phyloP scores from a whole-genome alignment of 2,888 invertebrate genomes.

The Eucera pruinosa region DNA sequence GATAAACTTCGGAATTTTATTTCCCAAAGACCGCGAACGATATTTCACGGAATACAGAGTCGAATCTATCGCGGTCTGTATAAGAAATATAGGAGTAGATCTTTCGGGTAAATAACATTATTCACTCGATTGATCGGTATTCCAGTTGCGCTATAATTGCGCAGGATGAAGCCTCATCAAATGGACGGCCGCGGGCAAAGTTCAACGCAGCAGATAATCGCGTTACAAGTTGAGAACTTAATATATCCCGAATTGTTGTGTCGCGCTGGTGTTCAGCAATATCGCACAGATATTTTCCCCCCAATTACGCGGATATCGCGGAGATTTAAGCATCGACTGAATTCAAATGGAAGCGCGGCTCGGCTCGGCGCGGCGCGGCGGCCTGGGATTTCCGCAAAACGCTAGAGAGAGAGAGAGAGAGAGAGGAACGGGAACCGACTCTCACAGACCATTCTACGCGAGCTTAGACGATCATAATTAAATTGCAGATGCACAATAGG shows the following conservation, averaged over 20 bases:
- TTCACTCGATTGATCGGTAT: not conserved
- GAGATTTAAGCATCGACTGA: conserved; percentile 26
- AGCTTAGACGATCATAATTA: conserved; percentile 29
- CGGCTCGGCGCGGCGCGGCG: too few relatives aligned
- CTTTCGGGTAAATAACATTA: not conserved
- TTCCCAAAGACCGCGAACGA: not conserved
- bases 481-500: conserved; percentile 1
- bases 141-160: not conserved
- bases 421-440: not conserved
- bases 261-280: conserved; percentile 1
- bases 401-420: too few relatives aligned
- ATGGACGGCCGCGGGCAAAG: not conserved
- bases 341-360: conserved; percentile 11
- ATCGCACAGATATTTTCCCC: conserved; percentile 25
- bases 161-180: not conserved
- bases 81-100: not conserved
- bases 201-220: not conserved
- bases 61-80: not conserved
- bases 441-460: not conserved
- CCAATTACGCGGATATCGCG: conserved; percentile 33
- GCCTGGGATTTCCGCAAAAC: not conserved
- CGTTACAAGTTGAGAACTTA: conserved; percentile 6
- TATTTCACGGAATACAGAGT: not conserved
- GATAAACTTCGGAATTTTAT: conserved; percentile 6
- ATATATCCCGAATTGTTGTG: conserved; percentile 2